Evolutionary conservation across 2,888 invertebrate genomes (phyloP).

Genomic region (Hymenopus coronatus): DNA sequence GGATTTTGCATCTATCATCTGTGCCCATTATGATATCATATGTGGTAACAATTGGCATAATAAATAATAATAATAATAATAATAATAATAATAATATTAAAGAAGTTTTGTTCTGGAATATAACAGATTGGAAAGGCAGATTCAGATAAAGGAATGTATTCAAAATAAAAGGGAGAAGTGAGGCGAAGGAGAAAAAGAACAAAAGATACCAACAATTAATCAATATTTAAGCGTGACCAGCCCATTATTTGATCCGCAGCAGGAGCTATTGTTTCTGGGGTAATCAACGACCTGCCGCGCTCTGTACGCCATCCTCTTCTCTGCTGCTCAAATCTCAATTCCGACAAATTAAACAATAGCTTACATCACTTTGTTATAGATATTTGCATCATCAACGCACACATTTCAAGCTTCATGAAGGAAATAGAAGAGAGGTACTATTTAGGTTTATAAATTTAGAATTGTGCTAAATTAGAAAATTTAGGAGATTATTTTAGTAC

Average conservation of each 20-base stretch:
- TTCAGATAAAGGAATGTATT: background rate
- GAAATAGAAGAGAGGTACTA: too few species aligned
- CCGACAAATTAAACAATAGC: background rate
- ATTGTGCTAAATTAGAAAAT: too few species aligned
- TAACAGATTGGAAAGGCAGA: background rate
- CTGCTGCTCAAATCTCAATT: background rate
- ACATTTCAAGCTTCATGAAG: too few species aligned
- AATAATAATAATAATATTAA: background rate
- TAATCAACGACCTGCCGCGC: background rate
- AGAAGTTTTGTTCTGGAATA: background rate
- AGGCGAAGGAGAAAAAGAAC: background rate
- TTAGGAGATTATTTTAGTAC: too few species aligned
- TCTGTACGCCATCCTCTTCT: background rate
- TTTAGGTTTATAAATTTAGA: too few species aligned
- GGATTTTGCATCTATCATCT: too few species aligned
- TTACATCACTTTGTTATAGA: too few species aligned
- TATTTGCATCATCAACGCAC: background rate
- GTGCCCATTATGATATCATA: too few species aligned
- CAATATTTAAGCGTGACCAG: constrained; percentile 1
- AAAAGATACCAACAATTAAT: background rate
- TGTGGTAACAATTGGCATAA: too few species aligned
- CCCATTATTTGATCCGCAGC: background rate
- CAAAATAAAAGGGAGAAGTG: background rate
- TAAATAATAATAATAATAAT: too few species aligned
- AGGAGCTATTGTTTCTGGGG: background rate